Percentiles rank a stretch among this genome's conserved stretches.
These are phyloP conservation scores for Cacoxenus indagator DNA, from an alignment of 2,888 invertebrate genomes.

Conservation along the genomic window DNA sequence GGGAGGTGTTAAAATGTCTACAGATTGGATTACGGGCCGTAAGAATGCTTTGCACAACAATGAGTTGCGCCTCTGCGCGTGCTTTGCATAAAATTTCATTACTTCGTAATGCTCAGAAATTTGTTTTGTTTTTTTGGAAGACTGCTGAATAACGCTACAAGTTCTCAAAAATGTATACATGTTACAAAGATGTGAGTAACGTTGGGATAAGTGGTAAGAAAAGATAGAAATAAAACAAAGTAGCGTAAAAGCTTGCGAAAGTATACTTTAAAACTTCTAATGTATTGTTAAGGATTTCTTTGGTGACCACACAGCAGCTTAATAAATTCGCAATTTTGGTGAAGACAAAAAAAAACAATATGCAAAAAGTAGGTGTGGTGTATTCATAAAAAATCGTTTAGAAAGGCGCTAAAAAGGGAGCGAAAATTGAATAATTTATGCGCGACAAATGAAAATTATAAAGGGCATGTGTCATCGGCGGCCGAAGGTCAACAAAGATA, in stretches of 20 bases:
- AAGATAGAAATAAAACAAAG: too few relatives aligned
- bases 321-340: slow-evolving; percentile 57
- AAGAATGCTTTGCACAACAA: background rate
- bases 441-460: slow-evolving; percentile 32
- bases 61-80: background rate
- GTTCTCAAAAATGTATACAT: background rate
- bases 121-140: too few relatives aligned
- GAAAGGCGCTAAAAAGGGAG: background rate
- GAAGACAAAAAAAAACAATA: background rate
- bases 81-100: background rate
- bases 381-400: background rate
- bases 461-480: slow-evolving; percentile 2
- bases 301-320: slow-evolving; percentile 33
- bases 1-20: slow-evolving; percentile 7
- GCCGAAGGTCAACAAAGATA: slow-evolving; percentile 14
- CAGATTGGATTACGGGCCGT: slow-evolving; percentile 10
- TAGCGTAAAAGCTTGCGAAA: background rate
- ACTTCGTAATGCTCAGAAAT: background rate
- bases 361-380: background rate
- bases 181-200: background rate
- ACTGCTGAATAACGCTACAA: background rate
- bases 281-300: slow-evolving; percentile 35
- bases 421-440: slow-evolving; percentile 50
- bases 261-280: slow-evolving; percentile 54
- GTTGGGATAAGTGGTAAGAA: too few relatives aligned